Evolutionary conservation across 2,888 invertebrate species (phyloP).

Genomic region (Pardosa pseudoannulata): DNA sequence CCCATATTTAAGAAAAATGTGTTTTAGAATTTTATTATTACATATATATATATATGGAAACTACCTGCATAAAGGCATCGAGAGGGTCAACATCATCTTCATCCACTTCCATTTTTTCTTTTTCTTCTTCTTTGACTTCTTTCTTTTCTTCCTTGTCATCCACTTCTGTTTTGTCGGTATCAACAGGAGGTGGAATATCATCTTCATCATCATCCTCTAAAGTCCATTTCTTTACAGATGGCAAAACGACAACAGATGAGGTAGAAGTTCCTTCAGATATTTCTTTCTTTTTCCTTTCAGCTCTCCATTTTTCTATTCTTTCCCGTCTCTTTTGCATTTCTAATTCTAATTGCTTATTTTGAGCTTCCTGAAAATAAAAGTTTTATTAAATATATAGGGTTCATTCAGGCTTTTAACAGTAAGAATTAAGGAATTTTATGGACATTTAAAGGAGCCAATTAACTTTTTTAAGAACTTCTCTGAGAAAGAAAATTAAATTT

Average conservation of each 20-base stretch:
- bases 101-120: conserved; percentile 75
- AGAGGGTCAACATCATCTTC: conserved; percentile 94
- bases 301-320: conserved; percentile 96
- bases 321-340: conserved; percentile 98
- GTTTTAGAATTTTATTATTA: too few relatives aligned
- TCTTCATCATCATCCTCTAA: conserved; percentile 91
- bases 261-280: conserved; percentile 83
- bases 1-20: too few relatives aligned
- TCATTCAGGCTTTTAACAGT: too few relatives aligned
- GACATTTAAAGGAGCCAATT: too few relatives aligned
- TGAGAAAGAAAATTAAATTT: too few relatives aligned
- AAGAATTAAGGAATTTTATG: too few relatives aligned
- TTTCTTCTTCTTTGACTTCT: conserved; percentile 74
- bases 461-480: too few relatives aligned
- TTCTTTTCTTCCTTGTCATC: conserved; percentile 58
- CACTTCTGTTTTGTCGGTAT: conserved; percentile 76
- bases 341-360: conserved; percentile 90
- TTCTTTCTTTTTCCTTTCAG: conserved; percentile 88
- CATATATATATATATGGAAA: too few relatives aligned
- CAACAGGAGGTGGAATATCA: conserved; percentile 82
- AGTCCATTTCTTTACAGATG: conserved; percentile 71
- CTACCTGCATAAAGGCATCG: conserved; percentile 97
- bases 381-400: too few relatives aligned
- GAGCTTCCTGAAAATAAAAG: conserved; percentile 87
- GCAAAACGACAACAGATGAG: conserved; percentile 73